Percentiles rank a stretch among this genome's conserved stretches.
These are phyloP conservation scores for Actinia equina DNA, from an alignment of 64 coral and sea anemone species.

Conservation along the genomic window DNA sequence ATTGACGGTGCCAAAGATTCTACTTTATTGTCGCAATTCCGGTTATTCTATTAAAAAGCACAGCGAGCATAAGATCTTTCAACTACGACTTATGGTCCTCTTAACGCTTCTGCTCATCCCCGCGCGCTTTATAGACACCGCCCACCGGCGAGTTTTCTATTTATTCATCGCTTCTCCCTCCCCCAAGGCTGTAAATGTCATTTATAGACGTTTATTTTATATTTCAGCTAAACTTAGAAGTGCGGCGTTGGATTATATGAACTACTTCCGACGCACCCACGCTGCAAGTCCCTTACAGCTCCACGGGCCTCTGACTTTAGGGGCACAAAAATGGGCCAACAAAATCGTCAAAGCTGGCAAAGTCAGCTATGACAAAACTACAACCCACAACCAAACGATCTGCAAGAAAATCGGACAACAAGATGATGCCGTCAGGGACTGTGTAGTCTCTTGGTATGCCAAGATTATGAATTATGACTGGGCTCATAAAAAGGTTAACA, in stretches of 20 bases:
- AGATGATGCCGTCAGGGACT: constrained; percentile 28
- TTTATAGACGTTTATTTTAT: neutral
- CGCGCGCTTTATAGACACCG: too few relatives aligned
- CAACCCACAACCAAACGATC: constrained; percentile 38
- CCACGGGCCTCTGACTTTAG: constrained; percentile 1
- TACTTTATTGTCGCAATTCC: too few relatives aligned
- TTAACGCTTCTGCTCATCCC: too few relatives aligned
- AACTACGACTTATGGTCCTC: too few relatives aligned
- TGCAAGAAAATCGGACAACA: constrained; percentile 19
- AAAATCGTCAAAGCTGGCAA: constrained; percentile 24
- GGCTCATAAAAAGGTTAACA: constrained; percentile 49
- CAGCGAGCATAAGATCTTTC: too few relatives aligned
- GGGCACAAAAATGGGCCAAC: constrained; percentile 32
- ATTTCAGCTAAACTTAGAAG: neutral
- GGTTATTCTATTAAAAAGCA: too few relatives aligned
- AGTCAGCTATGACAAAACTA: constrained; percentile 15
- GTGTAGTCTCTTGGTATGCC: constrained; percentile 1
- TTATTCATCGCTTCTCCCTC: too few relatives aligned
- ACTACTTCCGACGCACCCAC: neutral
- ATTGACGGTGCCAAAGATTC: too few relatives aligned
- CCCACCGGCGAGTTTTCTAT: too few relatives aligned
- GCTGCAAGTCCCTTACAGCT: constrained; percentile 16
- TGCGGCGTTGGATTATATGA: neutral
- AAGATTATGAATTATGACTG: constrained; percentile 53
- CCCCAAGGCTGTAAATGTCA: neutral